Base-by-base conservation (phyloP, 2,888 invertebrate species). In the Dynastes hyllus region DNA sequence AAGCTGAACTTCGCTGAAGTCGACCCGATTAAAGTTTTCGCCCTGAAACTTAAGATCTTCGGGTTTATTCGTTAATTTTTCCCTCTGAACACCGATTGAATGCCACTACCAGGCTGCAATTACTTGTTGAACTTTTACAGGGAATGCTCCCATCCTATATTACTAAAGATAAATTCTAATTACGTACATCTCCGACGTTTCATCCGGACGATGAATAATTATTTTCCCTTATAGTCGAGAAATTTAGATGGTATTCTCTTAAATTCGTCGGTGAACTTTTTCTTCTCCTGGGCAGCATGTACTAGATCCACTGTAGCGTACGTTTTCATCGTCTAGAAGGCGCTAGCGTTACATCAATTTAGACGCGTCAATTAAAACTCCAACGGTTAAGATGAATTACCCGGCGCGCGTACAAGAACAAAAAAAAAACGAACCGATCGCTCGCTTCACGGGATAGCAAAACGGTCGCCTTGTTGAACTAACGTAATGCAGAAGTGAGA, bases 161-260 rank as follows among this genome's bases (percentile, higher is more conserved):
- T 37, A n/a, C 71, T 55, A 55, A 55, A 71, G 71, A 71, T 71
- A 71, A 71, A 71, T 71, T 55, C 55, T 71, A 71, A 71, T 71
- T 71, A 71, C 71, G 55, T 53, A 71, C 16, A 55, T 55, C 32
- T 55, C 55, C 55, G 55, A 71, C 71, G 37, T 53, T 71, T n/a
- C 71, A n/a, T 53, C 53, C 55, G n/a, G 66, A 32, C 55, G 13
- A 71, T 71, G 71, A 71, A 71, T 71, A 71, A 71, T 71, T 71
- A 71, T 71, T 71, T 71, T 55, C 50, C 2, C 51, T 53, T 8
- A 16, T 4, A 16, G 66, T 66, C 13, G 40, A 9, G 11, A 63
- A 29, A 66, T 66, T 40, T 66, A 66, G 66, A 66, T 66, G 29
- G 2, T 40, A 66, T 66, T 45, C 6, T 55, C 55, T 45, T 45